Evolutionary conservation across 2,113 vertebrate genomes (phyloP).

Genomic region (Hassar affinis): DNA sequence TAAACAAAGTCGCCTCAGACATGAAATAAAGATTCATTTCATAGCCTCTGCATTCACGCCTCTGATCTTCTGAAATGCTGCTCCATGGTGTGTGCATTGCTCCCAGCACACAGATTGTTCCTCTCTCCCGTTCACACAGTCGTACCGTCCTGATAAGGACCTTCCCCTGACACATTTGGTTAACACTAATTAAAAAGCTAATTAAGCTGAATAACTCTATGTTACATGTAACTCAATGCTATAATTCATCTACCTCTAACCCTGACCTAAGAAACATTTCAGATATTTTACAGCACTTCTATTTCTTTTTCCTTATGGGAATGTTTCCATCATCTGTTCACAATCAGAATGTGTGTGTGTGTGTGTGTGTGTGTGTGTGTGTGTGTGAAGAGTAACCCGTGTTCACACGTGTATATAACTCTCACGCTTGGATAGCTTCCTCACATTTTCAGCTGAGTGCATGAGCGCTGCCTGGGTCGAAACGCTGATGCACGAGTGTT

Average conservation of each 20-base stretch:
- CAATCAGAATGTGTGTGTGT: too few species aligned
- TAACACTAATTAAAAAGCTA: not conserved
- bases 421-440: slow-evolving; percentile 1
- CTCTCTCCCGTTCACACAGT: not conserved
- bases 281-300: too few species aligned
- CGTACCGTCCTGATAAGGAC: not conserved
- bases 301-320: not conserved
- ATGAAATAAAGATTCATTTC: not conserved
- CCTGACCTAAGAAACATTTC: not conserved
- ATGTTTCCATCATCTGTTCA: not conserved
- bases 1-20: not conserved
- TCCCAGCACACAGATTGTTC: not conserved
- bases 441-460: not conserved
- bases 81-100: not conserved
- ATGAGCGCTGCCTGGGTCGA: slow-evolving; percentile 5
- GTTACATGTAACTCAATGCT: not conserved
- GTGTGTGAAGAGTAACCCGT: not conserved
- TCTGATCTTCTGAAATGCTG: not conserved
- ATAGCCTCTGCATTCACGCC: not conserved
- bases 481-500: slow-evolving; percentile 47
- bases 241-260: not conserved
- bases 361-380: too few species aligned
- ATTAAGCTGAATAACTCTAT: not conserved
- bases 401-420: not conserved
- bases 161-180: not conserved